phyloP scores from a whole-genome alignment of 2,113 vertebrate species.

The Chiloscyllium plagiosum region DNA sequence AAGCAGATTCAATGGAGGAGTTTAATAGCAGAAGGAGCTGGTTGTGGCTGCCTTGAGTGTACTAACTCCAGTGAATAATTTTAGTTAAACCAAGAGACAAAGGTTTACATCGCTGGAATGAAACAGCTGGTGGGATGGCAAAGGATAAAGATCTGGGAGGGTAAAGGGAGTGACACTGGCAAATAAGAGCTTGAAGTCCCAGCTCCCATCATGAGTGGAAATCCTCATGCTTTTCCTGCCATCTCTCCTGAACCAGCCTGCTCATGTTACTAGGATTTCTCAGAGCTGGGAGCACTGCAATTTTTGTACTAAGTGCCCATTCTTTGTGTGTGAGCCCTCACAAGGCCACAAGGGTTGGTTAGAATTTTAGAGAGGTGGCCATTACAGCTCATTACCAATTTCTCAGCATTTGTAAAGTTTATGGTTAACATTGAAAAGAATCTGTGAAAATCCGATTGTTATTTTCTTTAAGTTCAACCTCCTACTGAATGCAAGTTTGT shows the following conservation, averaged over 20 bases:
- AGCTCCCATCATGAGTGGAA: neutral
- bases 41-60: slow-evolving; percentile 36
- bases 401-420: neutral
- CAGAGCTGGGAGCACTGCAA: neutral
- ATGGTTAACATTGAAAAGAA: neutral
- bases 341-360: too few relatives aligned
- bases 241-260: neutral
- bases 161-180: neutral
- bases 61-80: slow-evolving; percentile 44
- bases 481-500: neutral
- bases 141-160: slow-evolving; percentile 26
- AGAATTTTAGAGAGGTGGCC: too few relatives aligned
- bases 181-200: neutral
- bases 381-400: neutral
- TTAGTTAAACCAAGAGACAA: slow-evolving; percentile 44
- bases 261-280: neutral
- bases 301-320: neutral
- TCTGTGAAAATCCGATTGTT: neutral
- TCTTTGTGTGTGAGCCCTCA: neutral
- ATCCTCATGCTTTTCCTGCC: neutral
- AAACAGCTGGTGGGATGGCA: slow-evolving; percentile 8
- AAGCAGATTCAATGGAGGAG: neutral
- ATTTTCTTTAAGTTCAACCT: neutral
- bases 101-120: slow-evolving; percentile 43
- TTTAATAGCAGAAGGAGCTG: neutral